These are phyloP conservation scores for Conistra vaccinii DNA, from an alignment of 2,888 invertebrate species.

Conservation along the genomic window DNA sequence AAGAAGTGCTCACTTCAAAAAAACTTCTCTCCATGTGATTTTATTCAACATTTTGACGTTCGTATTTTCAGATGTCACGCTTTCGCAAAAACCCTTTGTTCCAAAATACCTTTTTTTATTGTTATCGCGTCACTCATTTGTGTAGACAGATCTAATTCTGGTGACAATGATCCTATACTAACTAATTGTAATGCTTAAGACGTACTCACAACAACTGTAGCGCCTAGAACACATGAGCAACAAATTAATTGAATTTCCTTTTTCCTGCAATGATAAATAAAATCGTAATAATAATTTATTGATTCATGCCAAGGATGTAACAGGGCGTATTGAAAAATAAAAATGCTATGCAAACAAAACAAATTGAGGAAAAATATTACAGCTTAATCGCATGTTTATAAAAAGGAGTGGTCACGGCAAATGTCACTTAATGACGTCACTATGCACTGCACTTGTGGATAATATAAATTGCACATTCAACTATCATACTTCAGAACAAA, in stretches of 20 bases:
- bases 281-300: conserved; percentile 25
- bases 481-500: conserved; percentile 5
- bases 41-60: background rate
- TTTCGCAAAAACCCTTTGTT: background rate
- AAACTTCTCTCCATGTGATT: background rate
- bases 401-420: background rate
- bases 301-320: conserved; percentile 13
- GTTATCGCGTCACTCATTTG: conserved; percentile 3
- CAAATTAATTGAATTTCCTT: conserved; percentile 42
- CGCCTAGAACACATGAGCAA: conserved; percentile 32
- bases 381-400: background rate
- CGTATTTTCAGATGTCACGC: background rate
- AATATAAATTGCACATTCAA: conserved; percentile 17
- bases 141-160: conserved; percentile 29
- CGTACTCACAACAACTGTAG: conserved; percentile 8
- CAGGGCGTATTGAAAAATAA: background rate
- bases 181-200: conserved; percentile 39
- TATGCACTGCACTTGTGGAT: background rate
- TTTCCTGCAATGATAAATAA: conserved; percentile 50
- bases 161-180: conserved; percentile 26
- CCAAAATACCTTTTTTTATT: conserved; percentile 1
- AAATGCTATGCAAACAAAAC: background rate
- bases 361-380: conserved; percentile 11
- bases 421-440: conserved; percentile 14
- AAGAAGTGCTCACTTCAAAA: no score